Conservation (phyloP, 1,140 invertebrate genomes). For the Trichoplusia ni region DNA sequence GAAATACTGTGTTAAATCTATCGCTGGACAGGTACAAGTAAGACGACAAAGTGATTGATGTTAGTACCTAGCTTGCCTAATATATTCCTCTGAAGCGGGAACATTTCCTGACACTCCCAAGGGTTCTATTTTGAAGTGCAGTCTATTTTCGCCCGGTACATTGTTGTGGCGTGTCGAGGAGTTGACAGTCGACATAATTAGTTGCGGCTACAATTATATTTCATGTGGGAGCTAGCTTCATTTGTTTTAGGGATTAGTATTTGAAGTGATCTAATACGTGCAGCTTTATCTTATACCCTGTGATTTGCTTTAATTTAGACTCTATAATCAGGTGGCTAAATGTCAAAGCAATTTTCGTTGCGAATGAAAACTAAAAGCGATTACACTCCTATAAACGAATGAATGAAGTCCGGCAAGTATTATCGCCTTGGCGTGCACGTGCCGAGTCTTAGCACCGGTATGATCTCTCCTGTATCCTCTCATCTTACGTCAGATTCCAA, state of each 20-base stretch:
- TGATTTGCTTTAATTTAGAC: too few species aligned
- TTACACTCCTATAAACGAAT: too few species aligned
- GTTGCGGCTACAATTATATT: background rate
- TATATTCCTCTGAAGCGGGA: background rate
- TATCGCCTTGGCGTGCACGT: too few species aligned
- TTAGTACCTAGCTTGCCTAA: background rate
- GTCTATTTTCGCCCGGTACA: slow-evolving; percentile 4
- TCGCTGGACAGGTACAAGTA: background rate
- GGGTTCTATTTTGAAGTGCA: slow-evolving; percentile 21
- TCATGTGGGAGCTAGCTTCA: background rate
- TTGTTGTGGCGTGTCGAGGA: slow-evolving; percentile 3
- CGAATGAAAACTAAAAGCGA: too few species aligned
- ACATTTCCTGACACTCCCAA: slow-evolving; percentile 11
- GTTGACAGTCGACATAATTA: slow-evolving; percentile 7
- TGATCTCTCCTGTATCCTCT: too few species aligned
- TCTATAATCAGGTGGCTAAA: too few species aligned
- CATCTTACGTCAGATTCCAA: too few species aligned
- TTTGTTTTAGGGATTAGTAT: background rate
- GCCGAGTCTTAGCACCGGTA: too few species aligned
- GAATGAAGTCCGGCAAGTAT: too few species aligned
- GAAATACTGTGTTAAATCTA: background rate
- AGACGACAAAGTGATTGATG: slow-evolving; percentile 9
- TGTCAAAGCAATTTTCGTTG: too few species aligned
- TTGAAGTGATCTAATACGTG: too few species aligned
- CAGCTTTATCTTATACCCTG: too few species aligned